Evolutionary conservation across 2,797 vertebrate genomes (phyloP).

Genomic region (Gorsachius magnificus): DNA sequence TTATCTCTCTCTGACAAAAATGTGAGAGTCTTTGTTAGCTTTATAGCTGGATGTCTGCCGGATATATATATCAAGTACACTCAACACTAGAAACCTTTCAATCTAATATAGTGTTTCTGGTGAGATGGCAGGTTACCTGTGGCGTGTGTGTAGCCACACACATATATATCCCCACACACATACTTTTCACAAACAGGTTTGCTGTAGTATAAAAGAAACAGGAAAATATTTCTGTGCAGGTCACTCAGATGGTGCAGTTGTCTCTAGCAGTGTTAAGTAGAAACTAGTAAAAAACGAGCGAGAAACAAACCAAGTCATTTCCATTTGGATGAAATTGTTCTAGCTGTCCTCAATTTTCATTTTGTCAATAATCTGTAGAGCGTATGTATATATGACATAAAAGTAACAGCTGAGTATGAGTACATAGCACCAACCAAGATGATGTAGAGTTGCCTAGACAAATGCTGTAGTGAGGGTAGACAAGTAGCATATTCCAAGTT

Average conservation of each 20-base stretch:
- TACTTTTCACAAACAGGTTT: not conserved
- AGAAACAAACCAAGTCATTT: not conserved
- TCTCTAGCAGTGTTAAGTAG: not conserved
- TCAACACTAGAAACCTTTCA: not conserved
- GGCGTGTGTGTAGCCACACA: not conserved
- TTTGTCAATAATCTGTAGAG: not conserved
- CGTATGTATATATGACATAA: not conserved
- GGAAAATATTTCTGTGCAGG: not conserved
- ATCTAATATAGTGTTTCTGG: not conserved
- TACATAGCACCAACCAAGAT: not conserved
- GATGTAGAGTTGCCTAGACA: not conserved
- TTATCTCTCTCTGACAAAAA: not conserved
- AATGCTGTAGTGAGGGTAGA: not conserved
- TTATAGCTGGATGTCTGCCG: not conserved
- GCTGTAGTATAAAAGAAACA: not conserved
- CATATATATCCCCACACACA: fast-evolving
- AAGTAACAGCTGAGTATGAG: not conserved
- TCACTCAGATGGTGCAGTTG: not conserved
- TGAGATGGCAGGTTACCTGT: not conserved
- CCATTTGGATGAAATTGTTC: not conserved
- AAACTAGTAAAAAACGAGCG: not conserved
- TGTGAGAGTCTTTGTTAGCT: not conserved
- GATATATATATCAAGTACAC: not conserved
- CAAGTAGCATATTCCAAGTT: not conserved
- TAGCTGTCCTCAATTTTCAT: not conserved